These are phyloP conservation scores for Drosophila nr. perissopoda DNA, from an alignment of 2,888 invertebrate species.

Conservation along the genomic window DNA sequence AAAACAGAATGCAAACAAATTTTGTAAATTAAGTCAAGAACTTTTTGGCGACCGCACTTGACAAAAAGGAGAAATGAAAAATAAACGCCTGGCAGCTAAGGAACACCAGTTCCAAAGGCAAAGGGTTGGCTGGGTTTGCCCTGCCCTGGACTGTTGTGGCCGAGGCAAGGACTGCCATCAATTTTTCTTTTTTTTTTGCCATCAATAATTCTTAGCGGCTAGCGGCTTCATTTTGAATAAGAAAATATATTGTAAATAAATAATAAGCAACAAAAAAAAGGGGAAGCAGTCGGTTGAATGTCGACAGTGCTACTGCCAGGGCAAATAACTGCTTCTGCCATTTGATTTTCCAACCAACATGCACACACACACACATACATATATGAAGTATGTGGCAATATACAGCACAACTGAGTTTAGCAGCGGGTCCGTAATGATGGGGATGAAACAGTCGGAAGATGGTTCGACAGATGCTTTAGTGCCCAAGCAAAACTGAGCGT, in stretches of 20 bases:
- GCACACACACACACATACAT: conserved; percentile 6
- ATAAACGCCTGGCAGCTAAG: conserved; percentile 35
- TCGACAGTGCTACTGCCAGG: conserved; percentile 45
- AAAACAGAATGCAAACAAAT: conserved; percentile 46
- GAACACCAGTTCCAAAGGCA: conserved; percentile 10
- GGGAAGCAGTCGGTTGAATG: conserved; percentile 13
- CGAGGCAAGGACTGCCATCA: conserved; percentile 55
- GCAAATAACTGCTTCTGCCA: conserved; percentile 67
- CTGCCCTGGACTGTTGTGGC: neutral
- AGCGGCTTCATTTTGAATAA: conserved; percentile 79
- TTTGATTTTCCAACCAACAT: conserved; percentile 46
- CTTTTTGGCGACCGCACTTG: conserved; percentile 67
- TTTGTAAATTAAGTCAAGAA: conserved; percentile 71
- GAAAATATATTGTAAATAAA: conserved; percentile 80
- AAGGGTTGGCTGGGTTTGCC: conserved; percentile 10
- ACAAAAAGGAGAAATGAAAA: conserved; percentile 15
- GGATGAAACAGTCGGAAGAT: conserved; percentile 17
- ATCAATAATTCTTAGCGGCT: conserved; percentile 74
- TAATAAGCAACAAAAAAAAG: conserved; percentile 54
- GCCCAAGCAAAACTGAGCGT: conserved; percentile 19
- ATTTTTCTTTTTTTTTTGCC: conserved; percentile 43
- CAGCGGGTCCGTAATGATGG: conserved; percentile 36
- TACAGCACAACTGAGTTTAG: conserved; percentile 2
- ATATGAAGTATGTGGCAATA: conserved; percentile 67
- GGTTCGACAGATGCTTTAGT: conserved; percentile 31